A percentile compares a stretch with the other conserved stretches of the same genome.
Conservation (phyloP, 1,140 invertebrate species). For the Saccostrea cuccullata region DNA sequence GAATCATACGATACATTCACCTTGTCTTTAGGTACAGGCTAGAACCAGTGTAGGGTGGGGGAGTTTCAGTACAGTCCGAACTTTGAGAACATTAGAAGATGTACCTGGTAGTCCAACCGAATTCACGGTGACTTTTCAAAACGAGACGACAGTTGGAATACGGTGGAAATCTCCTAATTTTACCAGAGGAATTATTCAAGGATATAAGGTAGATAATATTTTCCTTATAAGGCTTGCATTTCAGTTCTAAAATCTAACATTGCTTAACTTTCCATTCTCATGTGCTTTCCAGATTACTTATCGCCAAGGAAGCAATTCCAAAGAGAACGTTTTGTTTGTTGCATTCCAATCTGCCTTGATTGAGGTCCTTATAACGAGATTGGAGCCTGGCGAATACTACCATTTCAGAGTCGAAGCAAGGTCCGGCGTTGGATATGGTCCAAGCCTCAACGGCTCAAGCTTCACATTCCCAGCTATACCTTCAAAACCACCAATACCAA, state of each 20-base stretch:
- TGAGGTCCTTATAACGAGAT: neutral
- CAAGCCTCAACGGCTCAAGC: neutral
- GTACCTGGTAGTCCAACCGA: neutral
- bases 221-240: neutral
- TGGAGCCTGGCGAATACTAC: neutral
- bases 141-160: conserved; percentile 19
- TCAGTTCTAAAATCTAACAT: neutral
- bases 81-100: neutral
- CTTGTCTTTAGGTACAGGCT: neutral
- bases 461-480: conserved; percentile 9
- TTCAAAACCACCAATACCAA: neutral
- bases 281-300: neutral
- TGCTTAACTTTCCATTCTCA: neutral
- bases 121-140: neutral
- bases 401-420: neutral
- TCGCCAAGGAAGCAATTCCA: neutral
- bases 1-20: no score
- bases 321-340: neutral
- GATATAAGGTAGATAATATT: conserved; percentile 22
- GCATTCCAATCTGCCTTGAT: neutral
- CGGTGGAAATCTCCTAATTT: conserved; percentile 19
- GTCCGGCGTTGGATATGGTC: neutral
- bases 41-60: conserved; percentile 22
- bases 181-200: neutral
- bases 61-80: neutral